phyloP scores from a whole-genome alignment of 2,113 vertebrate genomes.

The Serinus canaria region DNA sequence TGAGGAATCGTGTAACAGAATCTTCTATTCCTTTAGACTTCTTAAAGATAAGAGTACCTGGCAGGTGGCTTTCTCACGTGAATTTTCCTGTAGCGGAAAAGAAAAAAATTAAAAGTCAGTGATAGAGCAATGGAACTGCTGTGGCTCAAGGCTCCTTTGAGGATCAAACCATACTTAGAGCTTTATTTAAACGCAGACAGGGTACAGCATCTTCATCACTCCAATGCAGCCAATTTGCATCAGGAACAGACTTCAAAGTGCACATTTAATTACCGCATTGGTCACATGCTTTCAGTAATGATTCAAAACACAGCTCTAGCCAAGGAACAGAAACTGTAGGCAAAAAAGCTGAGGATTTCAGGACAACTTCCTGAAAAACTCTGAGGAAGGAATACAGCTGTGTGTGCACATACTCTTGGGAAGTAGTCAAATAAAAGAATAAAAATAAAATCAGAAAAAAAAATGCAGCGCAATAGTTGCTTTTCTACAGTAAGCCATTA shows the following conservation, averaged over 20 bases:
- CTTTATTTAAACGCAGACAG: not conserved
- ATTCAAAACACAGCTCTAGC: not conserved
- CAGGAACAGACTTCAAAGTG: not conserved
- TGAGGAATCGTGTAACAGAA: not conserved
- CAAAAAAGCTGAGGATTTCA: not conserved
- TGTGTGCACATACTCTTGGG: rapidly evolving
- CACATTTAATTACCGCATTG: not conserved
- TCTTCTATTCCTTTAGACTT: not conserved
- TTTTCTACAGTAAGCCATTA: not conserved
- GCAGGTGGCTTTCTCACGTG: not conserved
- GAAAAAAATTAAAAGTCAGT: not conserved
- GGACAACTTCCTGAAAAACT: not conserved
- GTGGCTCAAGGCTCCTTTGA: not conserved
- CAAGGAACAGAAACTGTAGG: not conserved
- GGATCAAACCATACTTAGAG: not conserved
- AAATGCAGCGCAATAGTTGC: not conserved
- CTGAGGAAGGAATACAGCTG: rapidly evolving
- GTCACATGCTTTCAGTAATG: rapidly evolving
- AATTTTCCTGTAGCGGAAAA: not conserved
- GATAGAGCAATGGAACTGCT: not conserved
- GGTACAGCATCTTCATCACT: not conserved
- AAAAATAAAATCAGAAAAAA: not conserved
- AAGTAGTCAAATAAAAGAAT: not conserved
- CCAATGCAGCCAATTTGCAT: not conserved
- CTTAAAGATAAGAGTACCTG: not conserved